Base-by-base conservation (phyloP, 1,140 invertebrate species). In the Chrysomallon squamiferum region DNA sequence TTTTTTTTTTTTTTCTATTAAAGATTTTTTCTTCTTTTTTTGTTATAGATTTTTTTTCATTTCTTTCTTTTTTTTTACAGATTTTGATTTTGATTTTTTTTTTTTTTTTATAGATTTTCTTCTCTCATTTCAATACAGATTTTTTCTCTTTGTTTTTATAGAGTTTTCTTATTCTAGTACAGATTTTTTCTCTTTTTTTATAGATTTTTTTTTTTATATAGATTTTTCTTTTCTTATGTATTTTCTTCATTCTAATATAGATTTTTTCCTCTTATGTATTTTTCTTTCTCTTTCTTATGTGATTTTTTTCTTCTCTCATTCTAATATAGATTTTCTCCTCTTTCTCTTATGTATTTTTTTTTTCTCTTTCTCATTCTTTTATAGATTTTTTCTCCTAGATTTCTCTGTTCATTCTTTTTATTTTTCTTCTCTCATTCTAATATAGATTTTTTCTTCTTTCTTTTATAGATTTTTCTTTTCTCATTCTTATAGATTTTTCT, bases 231-330 rank as follows among this genome's bases (percentile, higher is more conserved):
- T 59, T 22, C 41, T 20, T 59, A n/a, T 20, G 7, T 3, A 3
- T 13, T n/a, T 13, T n/a, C 9, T 20, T 41, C n/a, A 3, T 29
- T 41, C 9, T 38, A 9, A 7, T 4, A 25, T 35, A 25, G 7
- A n/a, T 59, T 20, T 59, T 22, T 59, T 35, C 29, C 58, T 35
- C n/a, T 35, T 32, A 3, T 59, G 15, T 22, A 4, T 20, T 35
- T 29, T n/a, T 59, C 58, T 59, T 35, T 59, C 58, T 59, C 29
- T 59, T 35, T 35, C 35, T 43, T 60, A 33, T 60, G 35, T 18
- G 35, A 43, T 20, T 60, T 22, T 59, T 7, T 35, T 22, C 11
- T 15, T 33, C 22, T 57, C 7, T 27, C 54, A 3, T 27, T n/a
- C n/a, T n/a, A 11, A 9, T 43, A 9, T 43, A 43, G 9, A 43